Evolutionary conservation across 2,797 vertebrate genomes (phyloP).

Genomic region (Sebastes variabilis): DNA sequence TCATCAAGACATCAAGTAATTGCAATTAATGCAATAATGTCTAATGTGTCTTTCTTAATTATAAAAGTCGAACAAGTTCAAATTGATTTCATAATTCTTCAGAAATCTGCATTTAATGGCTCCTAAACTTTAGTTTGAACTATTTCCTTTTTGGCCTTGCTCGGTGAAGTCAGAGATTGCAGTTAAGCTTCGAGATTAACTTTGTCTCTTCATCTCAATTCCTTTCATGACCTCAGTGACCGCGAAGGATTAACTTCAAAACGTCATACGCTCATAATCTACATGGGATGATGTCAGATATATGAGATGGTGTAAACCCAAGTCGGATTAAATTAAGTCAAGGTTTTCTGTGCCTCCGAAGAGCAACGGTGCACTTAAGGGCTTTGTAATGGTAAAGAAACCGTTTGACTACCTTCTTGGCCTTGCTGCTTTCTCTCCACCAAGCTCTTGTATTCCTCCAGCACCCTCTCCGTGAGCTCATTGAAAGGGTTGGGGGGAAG

Average conservation of each 20-base stretch:
- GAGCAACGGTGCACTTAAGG: neutral
- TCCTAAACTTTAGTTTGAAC: neutral
- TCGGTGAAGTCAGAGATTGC: neutral
- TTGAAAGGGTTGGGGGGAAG: conserved; percentile 96
- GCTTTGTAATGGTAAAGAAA: neutral
- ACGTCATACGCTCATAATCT: conserved; percentile 7
- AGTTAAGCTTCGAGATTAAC: neutral
- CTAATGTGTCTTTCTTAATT: neutral
- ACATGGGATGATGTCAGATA: conserved; percentile 3
- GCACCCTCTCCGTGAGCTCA: conserved; percentile 87
- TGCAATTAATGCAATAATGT: neutral
- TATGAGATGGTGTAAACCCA: neutral
- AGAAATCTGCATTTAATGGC: neutral
- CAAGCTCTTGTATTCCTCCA: conserved; percentile 89
- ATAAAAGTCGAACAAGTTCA: neutral
- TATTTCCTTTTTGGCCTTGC: neutral
- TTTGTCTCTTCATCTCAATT: conserved; percentile 9
- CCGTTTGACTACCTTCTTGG: conserved; percentile 82
- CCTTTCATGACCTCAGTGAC: conserved; percentile 11
- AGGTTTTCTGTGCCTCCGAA: neutral
- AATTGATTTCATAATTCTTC: neutral
- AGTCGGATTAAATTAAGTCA: neutral
- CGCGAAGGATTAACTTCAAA: neutral
- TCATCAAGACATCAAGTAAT: neutral
- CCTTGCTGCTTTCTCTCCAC: conserved; percentile 88